These are phyloP conservation scores for Zoanthus sansibaricus DNA, from an alignment of 92 coral and sea anemone genomes.

Conservation along the genomic window DNA sequence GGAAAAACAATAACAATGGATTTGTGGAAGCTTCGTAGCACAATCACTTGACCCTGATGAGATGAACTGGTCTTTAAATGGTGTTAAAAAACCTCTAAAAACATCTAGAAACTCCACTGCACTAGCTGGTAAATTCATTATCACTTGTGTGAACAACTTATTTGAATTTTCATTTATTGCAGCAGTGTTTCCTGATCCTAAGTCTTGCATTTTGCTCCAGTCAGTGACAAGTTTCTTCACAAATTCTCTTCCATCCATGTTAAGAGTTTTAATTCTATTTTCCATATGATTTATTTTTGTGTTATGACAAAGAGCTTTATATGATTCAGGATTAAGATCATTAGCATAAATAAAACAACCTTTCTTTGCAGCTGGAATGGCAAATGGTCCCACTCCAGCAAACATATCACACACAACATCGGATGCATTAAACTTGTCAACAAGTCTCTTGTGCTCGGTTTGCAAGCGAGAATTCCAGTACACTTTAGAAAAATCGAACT, in stretches of 20 bases:
- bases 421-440: constrained; percentile 61
- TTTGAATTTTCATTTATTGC: not conserved
- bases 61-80: constrained; percentile 45
- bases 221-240: constrained; percentile 62
- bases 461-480: constrained; percentile 99
- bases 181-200: not conserved
- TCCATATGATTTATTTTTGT: constrained; percentile 84
- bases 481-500: constrained; percentile 99
- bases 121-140: constrained; percentile 98
- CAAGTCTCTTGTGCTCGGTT: constrained; percentile 91
- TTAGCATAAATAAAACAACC: constrained; percentile 96
- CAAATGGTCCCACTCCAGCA: constrained; percentile 99
- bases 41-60: not conserved
- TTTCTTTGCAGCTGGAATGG: constrained; percentile 93
- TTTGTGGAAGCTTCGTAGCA: constrained; percentile 66
- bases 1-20: constrained; percentile 98
- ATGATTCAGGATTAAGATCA: constrained; percentile 92
- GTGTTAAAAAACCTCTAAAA: constrained; percentile 77
- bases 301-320: constrained; percentile 77
- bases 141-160: constrained; percentile 77
- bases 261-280: constrained; percentile 65
- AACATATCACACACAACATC: constrained; percentile 95
- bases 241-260: constrained; percentile 94
- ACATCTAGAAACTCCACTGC: constrained; percentile 90
- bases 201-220: constrained; percentile 23